Base-by-base conservation (phyloP, 2,888 invertebrate species). In the Kryphioiulus occultus region DNA sequence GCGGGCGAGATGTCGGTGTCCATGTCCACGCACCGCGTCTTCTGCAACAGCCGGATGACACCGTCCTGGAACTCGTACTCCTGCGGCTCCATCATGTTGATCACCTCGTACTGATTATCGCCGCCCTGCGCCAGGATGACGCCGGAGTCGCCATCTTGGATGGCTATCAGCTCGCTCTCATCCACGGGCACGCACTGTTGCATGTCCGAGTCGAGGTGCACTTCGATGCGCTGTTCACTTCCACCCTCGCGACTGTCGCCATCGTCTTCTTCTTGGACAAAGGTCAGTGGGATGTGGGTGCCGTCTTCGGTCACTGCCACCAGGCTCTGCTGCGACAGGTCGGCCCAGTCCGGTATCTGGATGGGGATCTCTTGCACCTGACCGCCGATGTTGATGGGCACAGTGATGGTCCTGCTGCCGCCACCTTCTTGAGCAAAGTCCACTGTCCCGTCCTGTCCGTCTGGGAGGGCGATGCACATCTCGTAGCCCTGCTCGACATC, bases 251-350 rank as follows among this genome's bases (percentile, higher is more conserved):
- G n/a, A 3, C n/a, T 26, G 2, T 9, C 53, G n/a, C n/a, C 44
- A 35, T 82, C 53, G 15, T 32, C 22, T 3, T 17, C 39, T 15
- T 78, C 26, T 32, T 82, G 87, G 32, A 87, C 42, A 17, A 87
- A 32, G 12, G 87, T 82, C n/a, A 87, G 83, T 15, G 87, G 87
- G 32, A 87, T 82, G 7, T 78, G 68, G 26, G 82, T 87, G 32
- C 87, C 87, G n/a, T 87, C 87, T 39, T 87, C 87, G 17, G 87
- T 42, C 17, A 87, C 44, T 15, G 87, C 87, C 32, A 87, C 87
- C 12, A 87, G 39, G 53, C n/a, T 39, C n/a, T 87, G 87, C 19
- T 87, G 82, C 17, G 39, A 19, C 26, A 87, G 22, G n/a, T 87
- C 83, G 9, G 87, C 78, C 87, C 87, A 87, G 32, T 87, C 87